Evolutionary conservation across 2,113 vertebrate genomes (phyloP), one percentile per base, ranked within the genome.

Genomic region (Cynocephalus volans): DNA sequence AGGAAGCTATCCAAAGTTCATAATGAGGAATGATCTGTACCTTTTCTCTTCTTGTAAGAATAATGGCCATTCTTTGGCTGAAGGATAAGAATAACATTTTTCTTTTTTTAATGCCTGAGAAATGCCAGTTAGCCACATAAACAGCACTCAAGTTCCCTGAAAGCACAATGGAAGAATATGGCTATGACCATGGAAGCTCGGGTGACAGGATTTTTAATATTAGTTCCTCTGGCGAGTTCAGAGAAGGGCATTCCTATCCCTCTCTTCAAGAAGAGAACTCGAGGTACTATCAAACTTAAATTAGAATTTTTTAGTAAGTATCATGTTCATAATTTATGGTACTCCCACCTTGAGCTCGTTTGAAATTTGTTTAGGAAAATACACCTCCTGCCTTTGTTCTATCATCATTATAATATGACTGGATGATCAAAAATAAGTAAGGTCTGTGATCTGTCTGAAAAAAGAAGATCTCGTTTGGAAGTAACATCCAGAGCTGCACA

Each of bases 281-380:
- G 19, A 72, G 5, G 23, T 48, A 48, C 41, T 58, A 45, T 18
- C n/a, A 94, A 62, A 65, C 76, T 28, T 64, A 67, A 75, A 65
- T 77, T 82, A 75, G 76, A 89, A 58, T 73, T 50, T 69, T 97
- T 90, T 54, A 88, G 52, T 77, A 65, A 86, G 33, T 45, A 12
- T 18, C 31, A 95, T 96, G 97, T 98, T 93, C 90, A 80, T 97
- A 92, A 92, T 88, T 90, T 91, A 90, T 50, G 85, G 89, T 88
- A 75, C 90, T 88, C 23, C 73, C 7, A 64, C 77, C 67, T 45
- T 56, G 48, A 80, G 62, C 70, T 70, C 26, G 23, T 82, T 82
- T 76, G 45, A 72, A 18, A 92, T 95, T 96, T 97, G 94, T 70
- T 94, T 88, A 96, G 87, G 83, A 90, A 97, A 97, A 97, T 84